Conservation (phyloP, 2,113 vertebrate species). For the Ardeotis arabs region DNA sequence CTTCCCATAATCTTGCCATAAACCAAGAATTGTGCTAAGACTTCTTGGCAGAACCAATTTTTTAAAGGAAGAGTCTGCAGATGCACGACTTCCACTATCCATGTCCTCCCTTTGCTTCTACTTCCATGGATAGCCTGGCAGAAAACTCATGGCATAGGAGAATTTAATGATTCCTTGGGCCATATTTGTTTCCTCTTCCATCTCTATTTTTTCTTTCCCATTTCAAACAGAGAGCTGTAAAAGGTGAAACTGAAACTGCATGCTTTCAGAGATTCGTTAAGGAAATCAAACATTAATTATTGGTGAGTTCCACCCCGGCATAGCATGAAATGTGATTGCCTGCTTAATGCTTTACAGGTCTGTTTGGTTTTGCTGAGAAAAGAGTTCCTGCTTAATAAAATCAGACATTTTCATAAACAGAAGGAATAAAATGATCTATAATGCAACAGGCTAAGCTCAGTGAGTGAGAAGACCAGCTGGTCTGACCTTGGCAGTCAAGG, state of each 20-base stretch:
- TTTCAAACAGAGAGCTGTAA: not conserved
- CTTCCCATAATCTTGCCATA: not conserved
- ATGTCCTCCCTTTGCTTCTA: not conserved
- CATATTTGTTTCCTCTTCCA: not conserved
- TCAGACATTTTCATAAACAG: not conserved
- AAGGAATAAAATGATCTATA: not conserved
- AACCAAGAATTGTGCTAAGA: not conserved
- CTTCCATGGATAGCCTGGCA: not conserved
- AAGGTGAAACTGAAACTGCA: slow-evolving; percentile 56
- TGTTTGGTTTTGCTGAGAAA: not conserved
- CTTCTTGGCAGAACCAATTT: not conserved
- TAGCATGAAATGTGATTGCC: slow-evolving; percentile 25
- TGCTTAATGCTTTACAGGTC: not conserved
- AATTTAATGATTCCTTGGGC: not conserved
- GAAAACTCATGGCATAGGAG: not conserved
- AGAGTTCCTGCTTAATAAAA: not conserved
- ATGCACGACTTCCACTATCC: not conserved
- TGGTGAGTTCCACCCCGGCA: slow-evolving; percentile 40
- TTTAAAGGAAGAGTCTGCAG: not conserved
- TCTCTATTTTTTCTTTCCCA: not conserved
- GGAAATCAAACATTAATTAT: slow-evolving; percentile 31
- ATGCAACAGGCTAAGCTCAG: not conserved
- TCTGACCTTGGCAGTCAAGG: not conserved
- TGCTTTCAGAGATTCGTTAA: not conserved
- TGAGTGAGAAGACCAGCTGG: not conserved